Percentiles rank a stretch among this genome's conserved stretches.
Conservation (phyloP, 2,113 vertebrate species). For the Nycticebus coucang region DNA sequence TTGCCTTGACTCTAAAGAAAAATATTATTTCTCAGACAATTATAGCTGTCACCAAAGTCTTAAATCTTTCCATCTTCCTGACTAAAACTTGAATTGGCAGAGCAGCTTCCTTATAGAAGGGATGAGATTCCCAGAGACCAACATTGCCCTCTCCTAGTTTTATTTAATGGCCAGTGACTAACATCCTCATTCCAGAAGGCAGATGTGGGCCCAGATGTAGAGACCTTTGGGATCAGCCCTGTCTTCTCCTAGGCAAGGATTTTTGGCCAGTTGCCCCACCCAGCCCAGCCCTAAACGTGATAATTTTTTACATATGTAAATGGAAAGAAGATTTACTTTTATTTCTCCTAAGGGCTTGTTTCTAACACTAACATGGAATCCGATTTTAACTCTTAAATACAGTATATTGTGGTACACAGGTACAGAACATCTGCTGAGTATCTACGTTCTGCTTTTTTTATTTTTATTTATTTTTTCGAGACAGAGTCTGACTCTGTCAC, state of each 20-base stretch:
- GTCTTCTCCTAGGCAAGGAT: slow-evolving; percentile 81
- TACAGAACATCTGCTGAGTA: slow-evolving; percentile 84
- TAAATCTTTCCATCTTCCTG: slow-evolving; percentile 93
- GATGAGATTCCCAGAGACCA: slow-evolving; percentile 79
- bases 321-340: slow-evolving; percentile 78
- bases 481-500: too few relatives aligned
- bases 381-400: slow-evolving; percentile 90
- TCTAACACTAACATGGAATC: slow-evolving; percentile 88
- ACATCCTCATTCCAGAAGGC: slow-evolving; percentile 71
- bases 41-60: slow-evolving; percentile 91
- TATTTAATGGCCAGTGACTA: slow-evolving; percentile 72
- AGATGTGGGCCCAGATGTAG: slow-evolving; percentile 58
- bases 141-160: slow-evolving; percentile 82
- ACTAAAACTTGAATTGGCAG: slow-evolving; percentile 91
- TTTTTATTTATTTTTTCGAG: too few relatives aligned
- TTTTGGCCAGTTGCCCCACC: slow-evolving; percentile 58
- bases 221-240: slow-evolving; percentile 82
- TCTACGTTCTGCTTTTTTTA: slow-evolving; percentile 82
- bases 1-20: slow-evolving; percentile 84
- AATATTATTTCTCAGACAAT: slow-evolving; percentile 88
- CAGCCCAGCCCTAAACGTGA: slow-evolving; percentile 79
- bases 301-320: slow-evolving; percentile 82
- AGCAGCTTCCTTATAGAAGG: slow-evolving; percentile 82
- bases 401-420: slow-evolving; percentile 91
- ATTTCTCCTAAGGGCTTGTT: slow-evolving; percentile 88